Percentiles rank a stretch among this genome's conserved stretches.
phyloP scores from a whole-genome alignment of 2,113 vertebrate species.

The Silurus meridionalis region DNA sequence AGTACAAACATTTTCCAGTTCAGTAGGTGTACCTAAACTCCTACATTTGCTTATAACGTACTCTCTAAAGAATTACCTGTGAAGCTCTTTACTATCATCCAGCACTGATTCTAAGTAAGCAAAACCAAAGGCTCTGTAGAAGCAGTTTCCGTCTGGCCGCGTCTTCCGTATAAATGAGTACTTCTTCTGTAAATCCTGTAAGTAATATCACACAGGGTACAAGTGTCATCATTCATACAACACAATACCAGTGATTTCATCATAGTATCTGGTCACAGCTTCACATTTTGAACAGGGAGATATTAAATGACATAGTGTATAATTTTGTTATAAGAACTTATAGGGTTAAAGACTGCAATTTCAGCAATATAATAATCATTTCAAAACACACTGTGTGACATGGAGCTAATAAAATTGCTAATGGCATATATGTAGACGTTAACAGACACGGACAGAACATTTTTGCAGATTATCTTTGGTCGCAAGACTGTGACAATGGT shows the following conservation, averaged over 20 bases:
- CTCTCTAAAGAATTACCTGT: slow-evolving; percentile 68
- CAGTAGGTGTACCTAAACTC: neutral
- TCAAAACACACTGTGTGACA: no score
- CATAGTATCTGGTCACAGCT: neutral
- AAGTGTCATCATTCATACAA: neutral
- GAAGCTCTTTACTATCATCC: slow-evolving; percentile 87
- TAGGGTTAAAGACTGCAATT: no score
- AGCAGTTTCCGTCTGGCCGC: slow-evolving; percentile 90
- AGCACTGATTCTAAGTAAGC: slow-evolving; percentile 89
- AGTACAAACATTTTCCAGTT: neutral
- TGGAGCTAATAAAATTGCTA: no score
- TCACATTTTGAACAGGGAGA: neutral
- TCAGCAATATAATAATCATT: no score
- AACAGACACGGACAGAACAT: no score
- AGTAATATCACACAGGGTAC: neutral
- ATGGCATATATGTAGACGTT: no score
- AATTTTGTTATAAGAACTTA: neutral
- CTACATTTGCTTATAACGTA: no score
- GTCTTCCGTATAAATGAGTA: slow-evolving; percentile 89
- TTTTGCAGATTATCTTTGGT: no score
- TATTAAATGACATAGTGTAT: neutral
- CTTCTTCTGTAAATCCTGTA: slow-evolving; percentile 87
- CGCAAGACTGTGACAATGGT: no score
- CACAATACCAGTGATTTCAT: neutral
- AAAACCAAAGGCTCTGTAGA: slow-evolving; percentile 91